These are phyloP conservation scores for Coronaproctus castanopsis DNA, from an alignment of 2,888 invertebrate species.

Conservation along the genomic window DNA sequence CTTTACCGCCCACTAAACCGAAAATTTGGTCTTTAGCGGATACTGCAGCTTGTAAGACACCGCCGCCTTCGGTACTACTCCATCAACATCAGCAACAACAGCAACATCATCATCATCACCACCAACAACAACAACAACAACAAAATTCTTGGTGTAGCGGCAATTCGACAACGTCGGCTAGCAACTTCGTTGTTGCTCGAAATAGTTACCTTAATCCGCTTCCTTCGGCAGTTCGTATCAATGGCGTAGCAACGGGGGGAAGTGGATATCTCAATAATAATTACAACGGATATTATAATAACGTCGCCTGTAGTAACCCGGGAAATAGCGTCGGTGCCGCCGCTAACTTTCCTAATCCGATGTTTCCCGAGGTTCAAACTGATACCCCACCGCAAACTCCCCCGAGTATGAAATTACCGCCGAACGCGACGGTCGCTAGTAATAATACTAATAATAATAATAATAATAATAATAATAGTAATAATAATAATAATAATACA, in stretches of 20 bases:
- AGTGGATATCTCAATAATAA: conserved; percentile 30
- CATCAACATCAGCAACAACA: conserved; percentile 24
- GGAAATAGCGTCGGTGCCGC: conserved; percentile 18
- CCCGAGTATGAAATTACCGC: conserved; percentile 77
- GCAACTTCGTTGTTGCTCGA: conserved; percentile 1
- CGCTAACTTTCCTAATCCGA: conserved; percentile 31
- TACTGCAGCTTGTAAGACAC: conserved; percentile 83
- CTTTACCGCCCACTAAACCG: conserved; percentile 73
- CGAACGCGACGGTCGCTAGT: too few species aligned
- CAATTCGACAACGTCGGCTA: conserved; percentile 17
- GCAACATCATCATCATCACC: too few species aligned
- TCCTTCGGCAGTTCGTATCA: conserved; percentile 21
- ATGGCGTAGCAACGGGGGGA: conserved; percentile 13
- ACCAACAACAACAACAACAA: conserved; percentile 7
- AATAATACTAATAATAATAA: too few species aligned
- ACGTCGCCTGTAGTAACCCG: too few species aligned
- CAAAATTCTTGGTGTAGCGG: conserved; percentile 21
- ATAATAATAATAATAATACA: conserved; percentile 26
- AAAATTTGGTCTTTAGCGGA: conserved; percentile 90
- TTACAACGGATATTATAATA: conserved; percentile 30
- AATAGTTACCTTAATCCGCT: conserved; percentile 6
- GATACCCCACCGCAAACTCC: conserved; percentile 88
- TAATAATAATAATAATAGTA: too few species aligned
- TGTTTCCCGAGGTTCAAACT: conserved; percentile 65
- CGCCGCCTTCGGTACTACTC: conserved; percentile 42